Base-by-base conservation (phyloP, 2,888 invertebrate species). In the Heliconius sara region DNA sequence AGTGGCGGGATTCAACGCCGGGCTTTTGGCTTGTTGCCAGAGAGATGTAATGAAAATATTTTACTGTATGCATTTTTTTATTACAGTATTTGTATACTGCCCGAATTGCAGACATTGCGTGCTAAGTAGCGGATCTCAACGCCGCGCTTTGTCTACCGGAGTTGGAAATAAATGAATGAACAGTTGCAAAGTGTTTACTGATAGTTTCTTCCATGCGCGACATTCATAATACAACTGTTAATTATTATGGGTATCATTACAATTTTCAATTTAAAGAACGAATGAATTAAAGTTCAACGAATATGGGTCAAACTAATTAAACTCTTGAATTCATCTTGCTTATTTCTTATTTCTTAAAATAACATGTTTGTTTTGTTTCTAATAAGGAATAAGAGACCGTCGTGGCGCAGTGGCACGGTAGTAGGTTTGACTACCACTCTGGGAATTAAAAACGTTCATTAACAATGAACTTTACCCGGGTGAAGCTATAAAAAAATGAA, bases 291-390 rank as follows among this genome's bases (percentile, higher is more conserved):
- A 67, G 81, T 82, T 79, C 81, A 82, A 77, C 68, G 74, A 63
- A 77, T 79, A 65, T 76, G 77, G 83, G 83, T 83, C 83, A 83
- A 78, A 80, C 75, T 77, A 78, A 83, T 83, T 70, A 76, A 79
- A 78, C 80, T 66, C 83, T 60, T 63, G 30, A 71, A 80, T 80
- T 80, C 80, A 77, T 77, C 80, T 47, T 67, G 70, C n/a, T 72
- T 77, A 78, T 78, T 82, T 78, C 78, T 79, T 65, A 68, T 68
- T 25, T 70, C 6, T 47, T 27, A 7, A 22, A 70, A 70, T 43
- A 43, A 39, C 13, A 3, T 27, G 70, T 47, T 70, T 47, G 43
- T 70, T 68, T 68, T n/a, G 13, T 13, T 43, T 3, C 16, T 67
- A 22, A 10, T 22, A 12, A 60, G n/a, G 60, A 60, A 60, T 60